Evolutionary conservation across 2,888 invertebrate species (phyloP), one percentile per base, ranked within the genome.

Genomic region (Microlaimidae sp.): DNA sequence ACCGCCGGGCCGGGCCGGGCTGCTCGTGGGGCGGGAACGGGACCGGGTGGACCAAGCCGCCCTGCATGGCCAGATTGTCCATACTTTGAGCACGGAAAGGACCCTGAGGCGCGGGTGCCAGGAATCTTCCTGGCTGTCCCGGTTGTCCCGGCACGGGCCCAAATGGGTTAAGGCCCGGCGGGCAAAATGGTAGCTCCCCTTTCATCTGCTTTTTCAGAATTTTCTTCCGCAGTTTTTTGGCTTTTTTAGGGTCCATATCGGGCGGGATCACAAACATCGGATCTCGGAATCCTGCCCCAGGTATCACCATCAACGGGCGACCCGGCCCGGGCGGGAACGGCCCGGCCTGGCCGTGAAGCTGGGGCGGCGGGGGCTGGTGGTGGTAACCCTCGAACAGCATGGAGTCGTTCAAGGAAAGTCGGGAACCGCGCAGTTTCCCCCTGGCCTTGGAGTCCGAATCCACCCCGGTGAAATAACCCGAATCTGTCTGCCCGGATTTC

Each of bases 221-320:
- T 23, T 43, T 43, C 47, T 47, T 47, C 5, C n/a, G 10, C 47
- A 25, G 27, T 27, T 47, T 47, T 27, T 47, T 47, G 26, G 21
- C 21, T 19, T 47, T 47, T 27, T 47, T 47, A 27, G 26, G 24
- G 47, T 47, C 47, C 24, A 47, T 26, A 27, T 47, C 47, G 10
- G 47, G 47, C 10, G 47, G 47, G 17, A 13, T 32, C 32, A 32
- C 17, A 32, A 32, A 32, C 17, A 32, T 13, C 23, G 47, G 47
- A 5, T 25, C n/a, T 10, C 47, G 7, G 43, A n/a, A 5, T 10
- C 43, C 43, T 10, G 43, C 19, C 7, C 19, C 19, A 5, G n/a
- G 43, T 23, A n/a, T n/a, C 7, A 7, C 21, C 43, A 43, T 43
- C 43, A 23, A 23, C 25, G 47, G 47, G 7, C n/a, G 23, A 19